Base-by-base conservation (phyloP, 1,140 invertebrate species). In the Pachypeltis micranthus region DNA sequence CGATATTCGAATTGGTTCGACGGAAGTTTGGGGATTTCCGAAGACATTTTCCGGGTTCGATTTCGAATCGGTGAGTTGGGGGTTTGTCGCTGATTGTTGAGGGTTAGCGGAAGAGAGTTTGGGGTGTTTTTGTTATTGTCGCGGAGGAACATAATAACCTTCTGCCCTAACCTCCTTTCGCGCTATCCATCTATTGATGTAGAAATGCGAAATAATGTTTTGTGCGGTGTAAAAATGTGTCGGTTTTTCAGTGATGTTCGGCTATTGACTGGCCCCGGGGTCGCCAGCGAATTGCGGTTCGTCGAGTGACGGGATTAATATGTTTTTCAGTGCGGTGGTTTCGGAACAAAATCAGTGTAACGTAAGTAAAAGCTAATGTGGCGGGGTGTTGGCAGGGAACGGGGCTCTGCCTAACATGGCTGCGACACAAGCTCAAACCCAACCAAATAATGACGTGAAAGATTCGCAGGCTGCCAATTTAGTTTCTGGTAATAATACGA, bases 371-470 rank as follows among this genome's bases (percentile, higher is more conserved):
- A 63, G 65, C 66, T 71, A 63, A 69, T 71, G 70, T 66, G 70
- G 69, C 69, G 70, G 71, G 69, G 70, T 70, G 69, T 71, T 71
- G 70, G 70, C 70, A 71, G 68, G 66, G 63, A 65, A 67, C 61
- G 66, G 66, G 68, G 68, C 67, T 70, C 65, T 68, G 69, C 68
- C 68, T 71, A 78, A 78, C 74, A 80, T 80, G 78, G 78, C 78
- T 77, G 77, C 78, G 73, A 79, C 77, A 74, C 77, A 78, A 78
- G 77, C 78, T 74, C 78, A 80, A 75, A 77, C 74, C 73, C 78
- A 79, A 74, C 77, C 78, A 76, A 78, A 78, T 74, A 77, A 79
- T 75, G 79, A 78, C 72, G 75, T 75, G 72, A 77, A 78, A 72
- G 74, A 74, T 69, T 76, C 77, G 70, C 74, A 74, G 69, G 66